phyloP scores from a whole-genome alignment of 30 jellyfish, hydroid and myxozoan genomes.

The Clytia hemisphaerica region DNA sequence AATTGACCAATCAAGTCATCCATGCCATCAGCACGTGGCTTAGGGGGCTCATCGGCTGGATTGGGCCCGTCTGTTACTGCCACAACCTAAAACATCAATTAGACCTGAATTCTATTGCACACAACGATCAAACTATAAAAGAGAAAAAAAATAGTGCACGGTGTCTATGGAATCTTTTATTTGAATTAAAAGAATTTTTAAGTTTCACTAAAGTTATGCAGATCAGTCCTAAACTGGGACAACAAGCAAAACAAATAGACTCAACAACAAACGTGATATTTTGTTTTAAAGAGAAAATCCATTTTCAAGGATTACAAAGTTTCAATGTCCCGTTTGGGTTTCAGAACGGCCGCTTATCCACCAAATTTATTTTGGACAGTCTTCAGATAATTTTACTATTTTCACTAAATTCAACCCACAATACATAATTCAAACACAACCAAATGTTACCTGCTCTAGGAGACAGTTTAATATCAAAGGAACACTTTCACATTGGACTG shows the following conservation, averaged over 20 bases:
- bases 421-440: not conserved
- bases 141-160: not conserved
- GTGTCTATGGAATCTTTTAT: not conserved
- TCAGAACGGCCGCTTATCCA: too few species aligned
- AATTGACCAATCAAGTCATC: conserved; percentile 33
- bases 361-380: too few species aligned
- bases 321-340: too few species aligned
- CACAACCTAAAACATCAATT: conserved; percentile 4
- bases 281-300: too few species aligned
- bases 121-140: not conserved
- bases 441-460: conserved; percentile 88
- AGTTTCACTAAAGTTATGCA: too few species aligned
- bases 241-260: too few species aligned
- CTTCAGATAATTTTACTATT: too few species aligned
- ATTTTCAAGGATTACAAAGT: too few species aligned
- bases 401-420: too few species aligned
- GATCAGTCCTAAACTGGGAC: too few species aligned
- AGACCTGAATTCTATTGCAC: not conserved
- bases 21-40: conserved; percentile 29
- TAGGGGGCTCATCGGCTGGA: conserved; percentile 31
- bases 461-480: conserved; percentile 45
- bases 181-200: not conserved
- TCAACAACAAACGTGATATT: too few species aligned
- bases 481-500: conserved; percentile 67
- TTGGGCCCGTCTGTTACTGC: conserved; percentile 45